These are phyloP conservation scores for Epistrophe eligans DNA, from an alignment of 2,888 invertebrate genomes.

Conservation along the genomic window DNA sequence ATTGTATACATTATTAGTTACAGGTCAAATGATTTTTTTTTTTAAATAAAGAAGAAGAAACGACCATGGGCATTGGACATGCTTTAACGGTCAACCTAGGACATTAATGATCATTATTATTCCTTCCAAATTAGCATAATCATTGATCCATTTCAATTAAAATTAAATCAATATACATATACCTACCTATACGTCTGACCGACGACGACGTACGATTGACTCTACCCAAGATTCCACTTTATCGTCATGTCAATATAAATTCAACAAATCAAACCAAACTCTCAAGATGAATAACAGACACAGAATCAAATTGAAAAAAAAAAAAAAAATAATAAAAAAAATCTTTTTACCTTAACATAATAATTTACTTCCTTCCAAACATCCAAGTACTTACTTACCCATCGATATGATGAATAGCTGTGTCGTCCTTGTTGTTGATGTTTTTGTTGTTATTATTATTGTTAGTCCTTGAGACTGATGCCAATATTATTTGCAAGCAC, in stretches of 20 bases:
- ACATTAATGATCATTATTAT: conserved; percentile 10
- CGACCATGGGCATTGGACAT: no score
- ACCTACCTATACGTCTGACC: not conserved
- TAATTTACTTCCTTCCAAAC: not conserved
- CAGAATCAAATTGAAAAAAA: not conserved
- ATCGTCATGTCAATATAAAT: conserved; percentile 31
- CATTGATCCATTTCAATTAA: conserved; percentile 7
- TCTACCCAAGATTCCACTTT: not conserved
- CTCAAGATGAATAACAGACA: conserved; percentile 21
- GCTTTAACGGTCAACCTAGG: not conserved
- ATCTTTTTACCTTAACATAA: not conserved
- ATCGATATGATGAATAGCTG: conserved; percentile 9
- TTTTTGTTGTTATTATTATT: not conserved
- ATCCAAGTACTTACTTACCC: not conserved
- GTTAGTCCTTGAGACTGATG: conserved; percentile 58
- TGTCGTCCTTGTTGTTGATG: not conserved
- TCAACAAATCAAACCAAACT: conserved; percentile 24
- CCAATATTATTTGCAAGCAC: conserved; percentile 61
- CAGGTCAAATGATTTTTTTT: no score
- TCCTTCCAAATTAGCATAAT: conserved; percentile 4
- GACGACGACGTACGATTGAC: not conserved
- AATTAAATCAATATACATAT: conserved; percentile 17
- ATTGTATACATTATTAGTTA: no score
- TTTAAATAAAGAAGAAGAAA: no score
- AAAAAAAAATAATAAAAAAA: not conserved